Percentiles rank a stretch among this genome's conserved stretches.
phyloP scores from a whole-genome alignment of 2,113 vertebrate genomes.

The Sylvilagus bachmani region DNA sequence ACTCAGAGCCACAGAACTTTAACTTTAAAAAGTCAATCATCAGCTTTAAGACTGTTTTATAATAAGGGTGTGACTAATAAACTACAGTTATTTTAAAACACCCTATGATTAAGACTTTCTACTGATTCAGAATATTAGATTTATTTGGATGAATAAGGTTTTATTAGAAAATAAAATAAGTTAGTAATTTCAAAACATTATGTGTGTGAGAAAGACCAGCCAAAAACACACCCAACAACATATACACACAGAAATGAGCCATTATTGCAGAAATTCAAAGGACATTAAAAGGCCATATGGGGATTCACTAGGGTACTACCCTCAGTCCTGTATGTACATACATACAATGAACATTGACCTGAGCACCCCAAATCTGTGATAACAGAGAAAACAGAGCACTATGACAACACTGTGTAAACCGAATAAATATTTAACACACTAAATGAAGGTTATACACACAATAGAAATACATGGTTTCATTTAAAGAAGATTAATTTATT shows the following conservation, averaged over 20 bases:
- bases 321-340: not conserved
- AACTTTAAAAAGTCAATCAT: not conserved
- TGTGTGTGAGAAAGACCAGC: not conserved
- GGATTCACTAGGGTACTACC: not conserved
- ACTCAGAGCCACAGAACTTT: slow-evolving; percentile 8
- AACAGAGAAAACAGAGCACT: not conserved
- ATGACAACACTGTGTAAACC: not conserved
- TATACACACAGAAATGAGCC: slow-evolving; percentile 24
- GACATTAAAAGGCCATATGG: slow-evolving; percentile 15
- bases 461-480: not conserved
- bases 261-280: slow-evolving; percentile 55
- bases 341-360: not conserved
- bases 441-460: not conserved
- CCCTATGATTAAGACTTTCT: slow-evolving; percentile 69
- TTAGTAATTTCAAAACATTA: slow-evolving; percentile 53
- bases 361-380: not conserved
- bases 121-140: slow-evolving; percentile 56
- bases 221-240: slow-evolving; percentile 47
- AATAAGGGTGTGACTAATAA: slow-evolving; percentile 48
- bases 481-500: slow-evolving; percentile 1
- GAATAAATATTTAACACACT: slow-evolving; percentile 14
- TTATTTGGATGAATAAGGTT: slow-evolving; percentile 59
- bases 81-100: slow-evolving; percentile 44
- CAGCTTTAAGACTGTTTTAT: slow-evolving; percentile 25
- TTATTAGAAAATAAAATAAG: slow-evolving; percentile 74